Evolutionary conservation across 2,797 vertebrate genomes (phyloP).

Genomic region (Hippopotamyrus pictus): DNA sequence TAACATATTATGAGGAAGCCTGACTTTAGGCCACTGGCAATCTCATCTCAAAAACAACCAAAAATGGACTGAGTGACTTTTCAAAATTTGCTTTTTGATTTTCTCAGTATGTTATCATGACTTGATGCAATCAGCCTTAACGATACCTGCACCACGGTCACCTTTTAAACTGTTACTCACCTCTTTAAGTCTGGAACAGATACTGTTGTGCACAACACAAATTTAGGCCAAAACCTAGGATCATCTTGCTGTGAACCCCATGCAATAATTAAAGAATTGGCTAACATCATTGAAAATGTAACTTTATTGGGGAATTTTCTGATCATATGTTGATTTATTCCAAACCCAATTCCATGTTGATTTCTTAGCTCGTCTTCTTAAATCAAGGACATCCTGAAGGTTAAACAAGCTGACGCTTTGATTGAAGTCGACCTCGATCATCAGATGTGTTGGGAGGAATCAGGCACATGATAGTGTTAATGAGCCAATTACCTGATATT

Average conservation of each 20-base stretch:
- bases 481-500: conserved; percentile 6
- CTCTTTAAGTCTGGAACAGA: background rate
- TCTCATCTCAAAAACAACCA: background rate
- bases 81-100: background rate
- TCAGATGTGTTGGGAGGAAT: background rate
- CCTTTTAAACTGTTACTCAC: background rate
- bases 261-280: background rate
- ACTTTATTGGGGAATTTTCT: background rate
- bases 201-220: background rate
- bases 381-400: background rate
- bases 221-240: background rate
- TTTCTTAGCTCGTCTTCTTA: background rate
- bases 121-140: background rate
- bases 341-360: background rate
- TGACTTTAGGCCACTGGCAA: background rate
- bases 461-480: background rate
- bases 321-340: background rate
- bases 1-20: background rate
- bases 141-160: background rate
- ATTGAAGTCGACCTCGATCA: background rate
- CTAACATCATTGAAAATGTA: background rate
- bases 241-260: background rate
- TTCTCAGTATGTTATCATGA: background rate
- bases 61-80: background rate
- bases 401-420: background rate